Conservation (phyloP, 2,888 invertebrate species). For the Idaea straminata region DNA sequence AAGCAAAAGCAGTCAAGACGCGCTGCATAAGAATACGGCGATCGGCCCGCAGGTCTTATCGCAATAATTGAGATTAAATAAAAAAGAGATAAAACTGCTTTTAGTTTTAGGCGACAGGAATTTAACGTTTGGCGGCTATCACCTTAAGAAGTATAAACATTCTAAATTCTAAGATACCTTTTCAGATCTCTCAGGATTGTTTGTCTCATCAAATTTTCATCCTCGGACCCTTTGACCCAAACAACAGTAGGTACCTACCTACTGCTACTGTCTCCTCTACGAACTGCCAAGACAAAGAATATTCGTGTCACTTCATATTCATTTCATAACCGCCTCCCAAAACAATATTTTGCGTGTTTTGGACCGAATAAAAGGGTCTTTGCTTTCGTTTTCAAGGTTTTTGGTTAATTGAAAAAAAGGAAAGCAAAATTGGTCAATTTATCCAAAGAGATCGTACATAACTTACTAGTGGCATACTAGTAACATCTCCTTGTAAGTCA, state of each 20-base stretch:
- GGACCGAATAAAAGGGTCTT: background rate
- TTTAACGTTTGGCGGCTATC: too few relatives aligned
- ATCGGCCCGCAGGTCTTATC: too few relatives aligned
- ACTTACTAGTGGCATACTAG: too few relatives aligned
- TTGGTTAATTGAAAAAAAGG: background rate
- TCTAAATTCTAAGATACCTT: background rate
- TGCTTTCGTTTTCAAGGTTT: background rate
- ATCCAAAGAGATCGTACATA: too few relatives aligned
- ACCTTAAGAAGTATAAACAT: background rate
- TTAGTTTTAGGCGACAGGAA: too few relatives aligned
- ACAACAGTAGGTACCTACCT: background rate
- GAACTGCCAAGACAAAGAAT: background rate
- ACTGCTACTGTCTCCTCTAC: too few relatives aligned
- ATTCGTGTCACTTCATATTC: background rate
- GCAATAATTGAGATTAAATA: too few relatives aligned
- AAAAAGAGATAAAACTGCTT: too few relatives aligned
- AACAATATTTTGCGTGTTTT: background rate
- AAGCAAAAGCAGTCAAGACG: too few relatives aligned
- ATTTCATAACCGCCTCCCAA: background rate
- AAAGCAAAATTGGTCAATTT: background rate
- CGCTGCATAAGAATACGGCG: too few relatives aligned
- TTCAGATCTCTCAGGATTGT: background rate
- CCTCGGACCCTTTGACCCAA: background rate
- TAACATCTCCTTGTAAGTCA: too few relatives aligned
- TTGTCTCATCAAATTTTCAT: slow-evolving; percentile 1